A percentile compares a stretch with the other conserved stretches of the same genome.
Evolutionary conservation across 2,888 invertebrate genomes (phyloP).

Genomic region (Biston betularia): DNA sequence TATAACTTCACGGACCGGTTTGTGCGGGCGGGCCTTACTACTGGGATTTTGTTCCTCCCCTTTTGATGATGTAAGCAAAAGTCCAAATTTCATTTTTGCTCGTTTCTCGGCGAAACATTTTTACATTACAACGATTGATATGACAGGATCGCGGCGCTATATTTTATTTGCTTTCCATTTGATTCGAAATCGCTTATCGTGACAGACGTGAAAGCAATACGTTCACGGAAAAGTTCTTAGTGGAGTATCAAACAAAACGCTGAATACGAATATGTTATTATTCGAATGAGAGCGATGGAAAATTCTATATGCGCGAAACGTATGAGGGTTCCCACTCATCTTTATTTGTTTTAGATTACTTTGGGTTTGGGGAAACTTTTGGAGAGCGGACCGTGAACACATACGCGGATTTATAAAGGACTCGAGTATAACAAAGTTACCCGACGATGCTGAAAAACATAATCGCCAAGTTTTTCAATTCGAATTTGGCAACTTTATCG

Average conservation of each 20-base stretch:
- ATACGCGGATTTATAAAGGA: constrained; percentile 70
- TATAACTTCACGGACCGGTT: constrained; percentile 64
- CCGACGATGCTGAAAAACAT: constrained; percentile 48
- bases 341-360: constrained; percentile 85
- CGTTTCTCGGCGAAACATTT: constrained; percentile 15
- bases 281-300: constrained; percentile 72
- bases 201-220: constrained; percentile 53
- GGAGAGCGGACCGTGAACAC: constrained; percentile 63
- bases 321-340: constrained; percentile 75
- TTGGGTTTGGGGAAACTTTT: constrained; percentile 73
- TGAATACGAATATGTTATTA: constrained; percentile 70
- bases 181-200: constrained; percentile 44
- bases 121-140: constrained; percentile 11
- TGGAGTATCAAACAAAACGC: constrained; percentile 55
- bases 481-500: constrained; percentile 57
- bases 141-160: constrained; percentile 15
- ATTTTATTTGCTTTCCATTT: constrained; percentile 33
- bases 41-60: constrained; percentile 45
- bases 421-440: constrained; percentile 59
- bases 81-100: constrained; percentile 35
- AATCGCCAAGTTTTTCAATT: constrained; percentile 75
- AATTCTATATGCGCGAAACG: constrained; percentile 76
- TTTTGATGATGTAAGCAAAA: constrained; percentile 42
- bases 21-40: constrained; percentile 43
- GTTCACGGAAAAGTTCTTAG: constrained; percentile 52